Base-by-base conservation (phyloP, 1,140 invertebrate species). In the Rhagoletis pomonella region DNA sequence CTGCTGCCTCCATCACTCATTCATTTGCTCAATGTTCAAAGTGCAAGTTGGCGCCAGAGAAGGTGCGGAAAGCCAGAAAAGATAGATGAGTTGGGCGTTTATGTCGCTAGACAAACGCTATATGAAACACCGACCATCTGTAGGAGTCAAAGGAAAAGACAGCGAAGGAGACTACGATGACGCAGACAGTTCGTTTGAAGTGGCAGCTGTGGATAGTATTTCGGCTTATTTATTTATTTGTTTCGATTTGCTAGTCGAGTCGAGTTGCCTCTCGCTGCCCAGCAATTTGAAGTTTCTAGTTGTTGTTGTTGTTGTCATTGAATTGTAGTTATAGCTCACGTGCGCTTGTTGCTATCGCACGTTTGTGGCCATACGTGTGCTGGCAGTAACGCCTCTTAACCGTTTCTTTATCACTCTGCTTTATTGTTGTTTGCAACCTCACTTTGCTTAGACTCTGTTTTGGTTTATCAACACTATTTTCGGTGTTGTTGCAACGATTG, bases 221-320 rank as follows among this genome's bases (percentile, higher is more conserved):
- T 55, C 19, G n/a, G 44, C 47, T 55, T 6, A 19, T 55, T 29
- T 81, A 81, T 81, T 81, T 81, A 81, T 81, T 55, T 29, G 14
- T 17, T 81, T 81, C 73, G 73, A 81, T 81, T 81, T 81, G n/a
- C 17, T 47, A 81, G 73, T 81, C 47, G 50, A 81, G 73, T 81
- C 50, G n/a, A n/a, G 73, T 55, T 81, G 47, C 47, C 19, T 81
- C 14, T 81, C 47, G 73, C 42, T 58, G 50, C 7, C 19, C 47
- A 55, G 50, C n/a, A 50, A 4, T 81, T 4, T 42, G n/a, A 3
- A 7, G n/a, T 29, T 29, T n/a, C 9, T 50, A 29, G 29, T 1
- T 29, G 19, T 29, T 58, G 14, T 81, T 81, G 10, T 81, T 58
- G 10, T 81, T 58, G 17, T 19, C 55, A 81, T 55, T 29, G 6